A percentile compares a stretch with the other conserved stretches of the same genome.
Conservation (phyloP, 92 coral and sea anemone species). For the Siderastrea siderea region DNA sequence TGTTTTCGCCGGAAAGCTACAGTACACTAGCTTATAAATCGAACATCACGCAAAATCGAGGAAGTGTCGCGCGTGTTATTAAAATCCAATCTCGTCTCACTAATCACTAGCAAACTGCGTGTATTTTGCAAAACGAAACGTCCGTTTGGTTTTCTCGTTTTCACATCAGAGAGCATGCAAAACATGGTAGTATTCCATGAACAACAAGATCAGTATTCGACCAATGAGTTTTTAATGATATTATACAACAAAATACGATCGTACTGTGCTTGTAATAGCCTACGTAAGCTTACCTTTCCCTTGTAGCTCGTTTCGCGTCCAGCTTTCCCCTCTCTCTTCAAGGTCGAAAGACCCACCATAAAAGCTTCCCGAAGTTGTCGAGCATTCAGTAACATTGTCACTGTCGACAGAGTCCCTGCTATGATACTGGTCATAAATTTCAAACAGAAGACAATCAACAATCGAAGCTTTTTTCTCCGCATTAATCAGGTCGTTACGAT, state of each 20-base stretch:
- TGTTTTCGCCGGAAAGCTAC: neutral
- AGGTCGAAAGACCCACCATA: constrained; percentile 98
- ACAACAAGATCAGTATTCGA: constrained; percentile 6
- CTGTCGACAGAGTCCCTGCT: constrained; percentile 96
- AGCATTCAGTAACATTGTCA: constrained; percentile 98
- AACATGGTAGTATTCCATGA: neutral
- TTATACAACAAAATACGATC: neutral
- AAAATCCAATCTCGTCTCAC: neutral
- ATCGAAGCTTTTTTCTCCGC: constrained; percentile 86
- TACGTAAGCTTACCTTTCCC: constrained; percentile 75
- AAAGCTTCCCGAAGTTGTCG: constrained; percentile 95
- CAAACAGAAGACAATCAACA: constrained; percentile 94
- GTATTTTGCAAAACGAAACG: constrained; percentile 10
- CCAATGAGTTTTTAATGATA: neutral
- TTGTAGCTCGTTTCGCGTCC: constrained; percentile 90
- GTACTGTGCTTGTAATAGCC: neutral
- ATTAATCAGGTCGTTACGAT: constrained; percentile 51
- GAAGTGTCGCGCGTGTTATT: neutral
- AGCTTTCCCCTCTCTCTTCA: constrained; percentile 95
- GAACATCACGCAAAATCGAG: neutral
- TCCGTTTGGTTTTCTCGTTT: neutral
- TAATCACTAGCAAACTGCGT: neutral
- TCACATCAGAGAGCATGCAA: neutral
- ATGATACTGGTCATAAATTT: constrained; percentile 98
- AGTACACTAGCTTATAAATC: too few relatives aligned